Base-by-base conservation (phyloP, 1,140 invertebrate genomes). In the Hirudo medicinalis region DNA sequence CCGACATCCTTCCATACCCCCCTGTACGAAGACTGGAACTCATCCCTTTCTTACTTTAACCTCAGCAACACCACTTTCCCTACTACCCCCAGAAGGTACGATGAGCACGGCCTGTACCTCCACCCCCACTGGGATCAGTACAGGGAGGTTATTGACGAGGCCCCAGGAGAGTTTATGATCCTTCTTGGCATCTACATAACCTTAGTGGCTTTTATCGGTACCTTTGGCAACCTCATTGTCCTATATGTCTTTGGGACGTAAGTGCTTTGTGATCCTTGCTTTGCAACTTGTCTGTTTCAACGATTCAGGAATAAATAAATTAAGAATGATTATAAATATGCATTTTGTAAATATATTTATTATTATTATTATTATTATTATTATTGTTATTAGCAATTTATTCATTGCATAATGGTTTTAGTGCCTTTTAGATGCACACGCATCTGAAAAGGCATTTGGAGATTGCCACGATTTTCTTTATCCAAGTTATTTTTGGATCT, bases 221-320 rank as follows among this genome's bases (percentile, higher is more conserved):
- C 54, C 20, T 36, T 72, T 36, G 60, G 63, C 53, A 94, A 94
- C 77, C 87, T 88, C 36, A 87, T 92, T 83, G 91, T 93, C 43
- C 84, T 92, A 72, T 92, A 90, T 81, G 90, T 93, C 73, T 94
- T 92, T 80, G 84, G 85, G 25, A 77, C 75, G 79, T 80, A 83
- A 76, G 77, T 76, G 29, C 19, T 32, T 63, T 32, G 32, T 36
- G 2, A 36, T 36, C 32, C n/a, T n/a, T 36, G 32, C 6, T 36
- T 36, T 36, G 32, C 6, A 63, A 13, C 9, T 22, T 15, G 29
- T 63, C 17, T 20, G n/a, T 11, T 8, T 63, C 8, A 19, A n/a
- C 15, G 13, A 49, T 11, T 17, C 9, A 17, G 15, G 15, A 49
- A 49, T 49, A 49, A 49, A 49, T 49, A 49, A 49, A 8, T 49